phyloP scores from a whole-genome alignment of 2,888 invertebrate species.

The Apodemia zela region DNA sequence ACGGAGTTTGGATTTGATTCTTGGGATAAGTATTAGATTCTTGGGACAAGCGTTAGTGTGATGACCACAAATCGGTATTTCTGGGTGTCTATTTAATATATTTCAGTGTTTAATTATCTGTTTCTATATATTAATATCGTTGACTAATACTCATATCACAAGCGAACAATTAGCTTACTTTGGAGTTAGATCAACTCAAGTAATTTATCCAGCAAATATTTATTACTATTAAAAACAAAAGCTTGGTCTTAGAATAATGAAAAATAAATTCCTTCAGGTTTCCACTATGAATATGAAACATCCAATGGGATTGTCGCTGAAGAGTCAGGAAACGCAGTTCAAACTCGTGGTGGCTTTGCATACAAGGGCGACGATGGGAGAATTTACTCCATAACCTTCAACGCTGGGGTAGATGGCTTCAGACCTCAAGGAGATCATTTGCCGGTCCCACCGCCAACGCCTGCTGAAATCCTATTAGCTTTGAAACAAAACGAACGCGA shows the following conservation, averaged over 20 bases:
- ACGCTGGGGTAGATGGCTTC: conserved; percentile 80
- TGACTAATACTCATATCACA: too few relatives aligned
- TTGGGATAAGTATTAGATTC: too few relatives aligned
- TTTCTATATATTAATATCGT: too few relatives aligned
- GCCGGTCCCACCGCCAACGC: conserved; percentile 80
- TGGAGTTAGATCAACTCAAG: neutral
- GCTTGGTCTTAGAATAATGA: too few relatives aligned
- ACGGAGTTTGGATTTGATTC: too few relatives aligned
- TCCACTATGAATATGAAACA: conserved; percentile 62
- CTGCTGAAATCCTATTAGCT: conserved; percentile 74
- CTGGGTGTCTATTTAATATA: too few relatives aligned
- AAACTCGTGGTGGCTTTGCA: conserved; percentile 74
- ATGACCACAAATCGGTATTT: too few relatives aligned
- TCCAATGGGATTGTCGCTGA: conserved; percentile 66
- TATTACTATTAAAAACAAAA: too few relatives aligned
- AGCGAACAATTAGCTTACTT: too few relatives aligned
- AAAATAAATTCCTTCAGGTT: conserved; percentile 41
- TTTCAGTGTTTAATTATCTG: too few relatives aligned
- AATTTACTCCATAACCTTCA: conserved; percentile 73
- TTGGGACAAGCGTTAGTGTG: too few relatives aligned
- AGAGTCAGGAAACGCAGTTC: conserved; percentile 49
- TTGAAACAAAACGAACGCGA: conserved; percentile 72
- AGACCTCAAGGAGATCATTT: conserved; percentile 76
- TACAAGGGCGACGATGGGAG: conserved; percentile 81
- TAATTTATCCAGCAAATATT: too few relatives aligned